Percentiles rank a stretch among this genome's conserved stretches.
Evolutionary conservation across 1,140 invertebrate genomes (phyloP).

Genomic region (Temnothorax curvispinosus): DNA sequence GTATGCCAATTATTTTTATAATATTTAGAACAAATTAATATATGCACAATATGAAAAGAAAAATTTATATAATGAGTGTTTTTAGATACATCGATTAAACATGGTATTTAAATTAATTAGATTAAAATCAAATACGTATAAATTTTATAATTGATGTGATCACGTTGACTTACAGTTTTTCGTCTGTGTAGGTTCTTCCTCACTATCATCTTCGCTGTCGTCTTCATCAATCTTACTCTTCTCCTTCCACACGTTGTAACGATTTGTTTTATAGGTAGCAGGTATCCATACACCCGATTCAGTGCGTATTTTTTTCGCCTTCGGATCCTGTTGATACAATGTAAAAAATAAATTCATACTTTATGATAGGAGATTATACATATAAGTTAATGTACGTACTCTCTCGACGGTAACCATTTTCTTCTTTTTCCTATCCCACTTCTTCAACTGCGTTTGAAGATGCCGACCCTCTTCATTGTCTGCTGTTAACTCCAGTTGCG

Average conservation of each 20-base stretch:
- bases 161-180: slow-evolving; percentile 76
- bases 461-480: slow-evolving; percentile 90
- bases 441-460: slow-evolving; percentile 87
- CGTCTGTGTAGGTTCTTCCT: slow-evolving; percentile 82
- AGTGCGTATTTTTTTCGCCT: slow-evolving; percentile 94
- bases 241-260: slow-evolving; percentile 95
- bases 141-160: neutral
- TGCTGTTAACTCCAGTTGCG: slow-evolving; percentile 92
- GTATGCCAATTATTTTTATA: slow-evolving; percentile 12
- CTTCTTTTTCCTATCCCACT: slow-evolving; percentile 97
- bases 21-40: neutral
- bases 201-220: slow-evolving; percentile 87
- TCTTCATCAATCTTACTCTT: slow-evolving; percentile 90
- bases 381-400: slow-evolving; percentile 80
- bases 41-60: neutral
- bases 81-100: neutral
- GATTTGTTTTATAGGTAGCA: slow-evolving; percentile 96
- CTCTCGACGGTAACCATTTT: slow-evolving; percentile 93
- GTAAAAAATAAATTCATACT: slow-evolving; percentile 22
- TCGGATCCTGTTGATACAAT: slow-evolving; percentile 84
- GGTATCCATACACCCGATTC: slow-evolving; percentile 98
- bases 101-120: neutral
- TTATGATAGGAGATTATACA: neutral
- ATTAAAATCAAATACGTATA: neutral
- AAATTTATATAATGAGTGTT: neutral